These are phyloP conservation scores for Auanema sp. DNA, from an alignment of 2,888 invertebrate species.

Conservation along the genomic window DNA sequence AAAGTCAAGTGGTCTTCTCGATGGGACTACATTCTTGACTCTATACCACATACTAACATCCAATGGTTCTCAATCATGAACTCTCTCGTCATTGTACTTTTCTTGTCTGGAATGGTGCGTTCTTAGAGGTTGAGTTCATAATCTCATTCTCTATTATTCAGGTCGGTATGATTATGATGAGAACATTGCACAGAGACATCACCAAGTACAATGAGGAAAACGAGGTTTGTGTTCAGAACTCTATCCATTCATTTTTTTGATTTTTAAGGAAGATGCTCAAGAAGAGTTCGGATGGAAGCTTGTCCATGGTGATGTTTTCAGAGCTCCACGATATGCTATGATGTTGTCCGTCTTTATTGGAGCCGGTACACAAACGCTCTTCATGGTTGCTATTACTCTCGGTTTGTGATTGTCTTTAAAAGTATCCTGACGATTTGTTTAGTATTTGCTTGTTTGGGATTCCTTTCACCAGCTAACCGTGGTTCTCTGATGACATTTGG, in stretches of 20 bases:
- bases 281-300: constrained; percentile 79
- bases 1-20: constrained; percentile 91
- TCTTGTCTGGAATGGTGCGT: constrained; percentile 90
- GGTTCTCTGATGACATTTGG: constrained; percentile 98
- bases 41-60: constrained; percentile 87
- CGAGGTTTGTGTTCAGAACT: constrained; percentile 65
- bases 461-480: constrained; percentile 95
- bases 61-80: constrained; percentile 81
- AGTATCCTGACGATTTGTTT: constrained; percentile 39
- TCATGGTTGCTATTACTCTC: constrained; percentile 91
- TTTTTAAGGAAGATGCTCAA: constrained; percentile 75
- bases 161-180: constrained; percentile 92
- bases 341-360: constrained; percentile 91
- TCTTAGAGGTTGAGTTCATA: background rate
- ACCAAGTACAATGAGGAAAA: constrained; percentile 89
- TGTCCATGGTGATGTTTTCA: constrained; percentile 73
- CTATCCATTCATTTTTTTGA: background rate
- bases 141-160: background rate
- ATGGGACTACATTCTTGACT: constrained; percentile 98
- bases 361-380: constrained; percentile 91
- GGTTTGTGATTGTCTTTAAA: constrained; percentile 66
- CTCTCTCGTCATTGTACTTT: constrained; percentile 85
- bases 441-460: constrained; percentile 98
- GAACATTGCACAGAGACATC: constrained; percentile 96
- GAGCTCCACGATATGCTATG: constrained; percentile 85